phyloP scores from a whole-genome alignment of 2,113 vertebrate species.

The Addax nasomaculatus region DNA sequence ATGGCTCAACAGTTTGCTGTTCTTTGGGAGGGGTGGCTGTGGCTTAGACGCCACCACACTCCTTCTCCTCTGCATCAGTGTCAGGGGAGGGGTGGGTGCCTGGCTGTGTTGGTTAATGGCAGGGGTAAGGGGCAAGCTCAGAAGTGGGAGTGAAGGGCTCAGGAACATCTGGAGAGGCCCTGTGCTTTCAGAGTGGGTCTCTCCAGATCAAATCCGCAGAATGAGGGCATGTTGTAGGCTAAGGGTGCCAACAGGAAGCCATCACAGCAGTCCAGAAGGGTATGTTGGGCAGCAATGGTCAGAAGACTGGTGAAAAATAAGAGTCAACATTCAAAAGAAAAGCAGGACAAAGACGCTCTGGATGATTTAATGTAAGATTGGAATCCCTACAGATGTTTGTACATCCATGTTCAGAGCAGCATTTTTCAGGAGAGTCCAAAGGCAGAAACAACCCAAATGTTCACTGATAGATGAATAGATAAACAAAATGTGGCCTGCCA shows the following conservation, averaged over 20 bases:
- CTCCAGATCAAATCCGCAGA: background rate
- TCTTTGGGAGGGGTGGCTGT: background rate
- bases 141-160: background rate
- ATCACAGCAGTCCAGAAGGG: no score
- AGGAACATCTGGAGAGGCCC: background rate
- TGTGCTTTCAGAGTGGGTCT: background rate
- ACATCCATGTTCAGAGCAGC: background rate
- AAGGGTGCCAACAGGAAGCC: background rate
- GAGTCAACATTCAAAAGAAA: background rate
- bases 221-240: background rate
- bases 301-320: background rate
- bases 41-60: background rate
- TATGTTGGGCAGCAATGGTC: background rate
- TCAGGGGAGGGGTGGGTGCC: background rate
- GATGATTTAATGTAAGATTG: background rate
- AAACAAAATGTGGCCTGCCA: background rate
- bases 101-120: background rate
- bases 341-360: background rate
- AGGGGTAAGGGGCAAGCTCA: background rate
- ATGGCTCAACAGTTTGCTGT: background rate
- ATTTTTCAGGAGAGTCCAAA: background rate
- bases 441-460: background rate
- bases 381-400: accelerated
- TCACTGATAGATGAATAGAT: no score
- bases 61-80: background rate